Base-by-base conservation (phyloP, 2,797 vertebrate species). In the Aselliscus stoliczkanus region DNA sequence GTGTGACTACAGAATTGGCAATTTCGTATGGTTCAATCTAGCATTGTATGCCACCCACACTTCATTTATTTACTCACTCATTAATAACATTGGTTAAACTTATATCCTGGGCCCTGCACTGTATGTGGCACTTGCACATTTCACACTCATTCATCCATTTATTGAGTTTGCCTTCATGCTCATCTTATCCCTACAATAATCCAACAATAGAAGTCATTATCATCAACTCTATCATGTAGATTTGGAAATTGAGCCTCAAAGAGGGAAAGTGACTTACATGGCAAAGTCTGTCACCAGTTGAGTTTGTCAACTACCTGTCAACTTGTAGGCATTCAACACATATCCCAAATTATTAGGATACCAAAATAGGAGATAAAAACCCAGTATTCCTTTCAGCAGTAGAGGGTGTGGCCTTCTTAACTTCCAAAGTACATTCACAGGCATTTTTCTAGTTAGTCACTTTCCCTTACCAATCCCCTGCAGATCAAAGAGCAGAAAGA, bases 231-330 rank as follows among this genome's bases (percentile, higher is more conserved):
- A 9, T 70, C n/a, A 3, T 5, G 12, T 14, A 37, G 4, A 47
- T 58, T 86, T 76, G 50, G 31, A 90, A 93, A 75, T 1, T 52
- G 67, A 91, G n/a, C 75, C 60, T 92, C 37, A 37, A 83, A 87
- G 56, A n/a, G 13, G 4, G 34, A 18, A 77, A 17, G 29, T 56
- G 29, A 44, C 50, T 76, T 47, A 37, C 44, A 4, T 17, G 72
- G 42, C 73, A 65, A 62, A 84, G 29, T 56, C 65, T 39, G 18
- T n/a, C 25, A 79, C 15, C 56, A 7, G 15, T 85, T 60, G 13
- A 12, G 56, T 13, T 54, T 50, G 29, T 37, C 52, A 54, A 62
- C 29, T 42, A n/a, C 52, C 42, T 37, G 37, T 11, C 31, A 25
- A n/a, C 65, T 62, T 27, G 6, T 29, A 88, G 8, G 11, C 47